Percentiles rank a stretch among this genome's conserved stretches.
phyloP scores from a whole-genome alignment of 2,797 vertebrate species.

The Gymnoscopelus microlampas region DNA sequence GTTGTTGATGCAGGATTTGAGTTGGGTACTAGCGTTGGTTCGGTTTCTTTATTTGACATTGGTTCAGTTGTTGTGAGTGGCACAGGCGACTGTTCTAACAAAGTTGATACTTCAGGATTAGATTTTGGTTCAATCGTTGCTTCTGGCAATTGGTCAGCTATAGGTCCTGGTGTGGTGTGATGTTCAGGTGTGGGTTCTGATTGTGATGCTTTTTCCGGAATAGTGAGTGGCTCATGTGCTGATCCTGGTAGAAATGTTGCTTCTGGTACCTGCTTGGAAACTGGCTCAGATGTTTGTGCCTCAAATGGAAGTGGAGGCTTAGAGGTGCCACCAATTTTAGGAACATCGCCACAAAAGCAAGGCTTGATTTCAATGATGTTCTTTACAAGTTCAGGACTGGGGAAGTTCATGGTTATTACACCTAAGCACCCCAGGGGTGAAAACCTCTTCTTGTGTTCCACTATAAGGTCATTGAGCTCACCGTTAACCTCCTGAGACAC shows the following conservation, averaged over 20 bases:
- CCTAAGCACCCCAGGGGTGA: slow-evolving; percentile 48
- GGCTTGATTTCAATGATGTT: slow-evolving; percentile 38
- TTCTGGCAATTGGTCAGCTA: too few relatives aligned
- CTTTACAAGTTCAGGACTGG: slow-evolving; percentile 46
- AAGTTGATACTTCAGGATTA: too few relatives aligned
- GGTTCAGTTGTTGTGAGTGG: too few relatives aligned
- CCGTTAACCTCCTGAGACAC: slow-evolving; percentile 39
- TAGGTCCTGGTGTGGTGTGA: too few relatives aligned
- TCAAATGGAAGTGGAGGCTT: too few relatives aligned
- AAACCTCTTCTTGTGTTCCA: not conserved
- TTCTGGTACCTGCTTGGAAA: not conserved
- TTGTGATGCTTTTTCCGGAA: not conserved
- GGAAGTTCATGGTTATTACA: slow-evolving; percentile 54
- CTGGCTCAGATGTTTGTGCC: too few relatives aligned
- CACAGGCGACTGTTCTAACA: too few relatives aligned
- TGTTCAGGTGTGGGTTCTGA: too few relatives aligned
- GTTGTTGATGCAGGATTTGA: too few relatives aligned
- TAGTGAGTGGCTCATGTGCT: not conserved
- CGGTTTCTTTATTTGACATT: too few relatives aligned
- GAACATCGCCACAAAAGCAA: slow-evolving; percentile 40
- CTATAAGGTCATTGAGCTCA: slow-evolving; percentile 25
- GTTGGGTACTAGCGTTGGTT: too few relatives aligned
- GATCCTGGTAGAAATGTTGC: not conserved
- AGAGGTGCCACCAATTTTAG: not conserved
- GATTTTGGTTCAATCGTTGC: too few relatives aligned